Conservation (phyloP, 2,113 vertebrate genomes). For the Phyllopteryx taeniolatus region DNA sequence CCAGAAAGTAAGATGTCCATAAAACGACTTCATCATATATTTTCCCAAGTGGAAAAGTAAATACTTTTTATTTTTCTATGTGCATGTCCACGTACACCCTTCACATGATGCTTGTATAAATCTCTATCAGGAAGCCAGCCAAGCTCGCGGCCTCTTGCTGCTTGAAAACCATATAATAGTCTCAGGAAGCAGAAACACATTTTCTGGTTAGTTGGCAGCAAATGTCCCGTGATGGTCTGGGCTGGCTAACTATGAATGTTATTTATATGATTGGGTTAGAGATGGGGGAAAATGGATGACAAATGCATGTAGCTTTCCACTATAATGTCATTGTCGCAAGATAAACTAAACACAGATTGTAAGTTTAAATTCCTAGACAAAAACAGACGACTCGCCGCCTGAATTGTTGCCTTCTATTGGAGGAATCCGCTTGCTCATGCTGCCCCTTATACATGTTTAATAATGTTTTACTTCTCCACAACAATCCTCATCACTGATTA, state of each 20-base stretch:
- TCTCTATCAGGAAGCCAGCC: conserved; percentile 69
- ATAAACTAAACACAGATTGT: background rate
- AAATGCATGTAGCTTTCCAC: conserved; percentile 29
- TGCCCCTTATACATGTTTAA: conserved; percentile 64
- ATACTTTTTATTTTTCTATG: conserved; percentile 37
- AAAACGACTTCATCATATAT: conserved; percentile 26
- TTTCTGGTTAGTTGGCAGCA: conserved; percentile 76
- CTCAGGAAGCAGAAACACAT: conserved; percentile 71
- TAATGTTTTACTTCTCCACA: conserved; percentile 58
- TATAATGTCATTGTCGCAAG: background rate
- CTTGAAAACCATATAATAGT: conserved; percentile 68
- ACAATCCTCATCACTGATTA: conserved; percentile 64
- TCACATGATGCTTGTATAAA: conserved; percentile 65
- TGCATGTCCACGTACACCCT: conserved; percentile 35
- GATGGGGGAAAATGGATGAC: conserved; percentile 20
- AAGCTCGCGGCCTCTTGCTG: conserved; percentile 61
- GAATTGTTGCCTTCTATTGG: conserved; percentile 7
- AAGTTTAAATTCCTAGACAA: conserved; percentile 8
- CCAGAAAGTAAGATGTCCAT: conserved; percentile 9
- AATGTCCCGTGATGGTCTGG: conserved; percentile 71
- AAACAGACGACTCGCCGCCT: background rate
- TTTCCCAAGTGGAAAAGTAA: conserved; percentile 29
- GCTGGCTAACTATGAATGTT: conserved; percentile 65
- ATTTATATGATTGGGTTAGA: conserved; percentile 58
- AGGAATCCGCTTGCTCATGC: conserved; percentile 42